phyloP scores from a whole-genome alignment of 64 coral and sea anemone genomes.

The Stichodactyla helianthus region DNA sequence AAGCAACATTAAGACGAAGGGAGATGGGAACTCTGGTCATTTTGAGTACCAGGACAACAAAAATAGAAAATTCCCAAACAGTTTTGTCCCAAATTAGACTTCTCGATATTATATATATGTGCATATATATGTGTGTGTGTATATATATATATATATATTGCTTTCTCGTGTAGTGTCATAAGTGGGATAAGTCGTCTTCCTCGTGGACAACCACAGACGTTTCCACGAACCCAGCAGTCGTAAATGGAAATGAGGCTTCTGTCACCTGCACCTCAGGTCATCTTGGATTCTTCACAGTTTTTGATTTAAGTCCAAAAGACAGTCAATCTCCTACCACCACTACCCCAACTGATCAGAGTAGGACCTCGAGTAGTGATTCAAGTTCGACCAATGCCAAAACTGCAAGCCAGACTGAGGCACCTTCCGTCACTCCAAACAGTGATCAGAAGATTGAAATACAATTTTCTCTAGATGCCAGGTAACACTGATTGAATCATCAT shows the following conservation, averaged over 20 bases:
- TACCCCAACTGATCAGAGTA: not conserved
- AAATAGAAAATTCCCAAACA: too few relatives aligned
- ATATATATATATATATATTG: not conserved
- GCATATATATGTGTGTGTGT: too few relatives aligned
- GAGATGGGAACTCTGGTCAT: too few relatives aligned
- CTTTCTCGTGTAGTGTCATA: constrained; percentile 37
- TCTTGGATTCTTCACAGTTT: constrained; percentile 49
- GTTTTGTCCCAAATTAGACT: too few relatives aligned
- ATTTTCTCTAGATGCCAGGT: not conserved
- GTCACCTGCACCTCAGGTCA: constrained; percentile 25
- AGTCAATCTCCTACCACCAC: not conserved
- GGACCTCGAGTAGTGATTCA: not conserved
- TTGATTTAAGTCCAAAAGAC: constrained; percentile 8
- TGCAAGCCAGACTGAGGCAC: not conserved
- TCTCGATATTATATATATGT: not conserved
- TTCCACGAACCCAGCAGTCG: not conserved
- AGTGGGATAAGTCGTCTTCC: constrained; percentile 29
- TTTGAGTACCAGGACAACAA: too few relatives aligned
- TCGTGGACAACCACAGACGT: constrained; percentile 53
- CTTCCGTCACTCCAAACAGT: not conserved
- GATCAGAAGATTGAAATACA: not conserved
- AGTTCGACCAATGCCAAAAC: not conserved
- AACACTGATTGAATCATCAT: not conserved
- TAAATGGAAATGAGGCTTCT: not conserved
- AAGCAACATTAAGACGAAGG: too few relatives aligned